A percentile compares a stretch with the other conserved stretches of the same genome.
These are phyloP conservation scores for Coleophora flavipennella DNA, from an alignment of 2,888 invertebrate species.

Conservation along the genomic window DNA sequence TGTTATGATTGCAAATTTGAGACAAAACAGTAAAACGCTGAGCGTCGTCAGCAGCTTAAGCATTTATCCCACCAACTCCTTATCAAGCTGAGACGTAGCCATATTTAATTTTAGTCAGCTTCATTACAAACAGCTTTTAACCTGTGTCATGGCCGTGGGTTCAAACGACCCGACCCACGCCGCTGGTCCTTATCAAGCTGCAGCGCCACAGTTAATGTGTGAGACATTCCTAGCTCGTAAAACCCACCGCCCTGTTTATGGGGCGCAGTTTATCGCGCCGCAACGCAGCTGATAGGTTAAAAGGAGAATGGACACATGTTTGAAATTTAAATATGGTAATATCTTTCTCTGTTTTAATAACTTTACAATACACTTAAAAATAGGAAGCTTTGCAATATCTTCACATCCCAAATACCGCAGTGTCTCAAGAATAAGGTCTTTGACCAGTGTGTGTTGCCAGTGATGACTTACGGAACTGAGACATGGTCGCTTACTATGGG, in stretches of 20 bases:
- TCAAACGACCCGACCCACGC: neutral
- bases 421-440: too few species aligned
- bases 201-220: constrained; percentile 1
- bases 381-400: too few species aligned
- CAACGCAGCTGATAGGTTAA: neutral
- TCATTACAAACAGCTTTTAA: neutral
- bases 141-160: neutral
- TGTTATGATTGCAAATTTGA: too few species aligned
- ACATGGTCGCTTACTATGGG: too few species aligned
- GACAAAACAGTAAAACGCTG: neutral
- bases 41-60: neutral
- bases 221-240: constrained; percentile 10
- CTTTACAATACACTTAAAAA: too few species aligned
- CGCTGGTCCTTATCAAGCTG: neutral
- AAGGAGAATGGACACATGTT: neutral
- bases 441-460: too few species aligned
- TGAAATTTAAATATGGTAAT: too few species aligned
- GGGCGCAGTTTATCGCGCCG: constrained; percentile 4
- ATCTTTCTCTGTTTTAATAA: too few species aligned
- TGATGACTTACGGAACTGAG: too few species aligned
- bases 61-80: neutral
- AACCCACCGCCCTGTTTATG: constrained; percentile 7
- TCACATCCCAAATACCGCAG: too few species aligned
- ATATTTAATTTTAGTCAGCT: neutral
- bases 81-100: neutral